These are phyloP conservation scores for Portunus trituberculatus DNA, from an alignment of 1,140 invertebrate species.

Conservation along the genomic window DNA sequence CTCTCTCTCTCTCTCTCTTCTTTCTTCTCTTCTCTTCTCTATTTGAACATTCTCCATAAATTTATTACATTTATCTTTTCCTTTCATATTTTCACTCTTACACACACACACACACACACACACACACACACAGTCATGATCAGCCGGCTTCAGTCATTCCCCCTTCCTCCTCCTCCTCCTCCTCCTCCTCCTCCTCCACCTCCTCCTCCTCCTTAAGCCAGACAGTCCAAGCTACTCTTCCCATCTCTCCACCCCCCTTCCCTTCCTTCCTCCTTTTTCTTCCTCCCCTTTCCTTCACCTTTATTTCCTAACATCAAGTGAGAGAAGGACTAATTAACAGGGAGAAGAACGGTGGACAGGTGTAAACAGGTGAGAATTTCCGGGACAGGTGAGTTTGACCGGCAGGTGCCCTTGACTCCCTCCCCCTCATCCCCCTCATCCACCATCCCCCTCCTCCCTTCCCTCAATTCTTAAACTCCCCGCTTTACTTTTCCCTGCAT, in stretches of 20 bases:
- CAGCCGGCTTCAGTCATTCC: not conserved
- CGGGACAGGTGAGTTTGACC: conserved; percentile 17
- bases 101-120: conserved; percentile 20
- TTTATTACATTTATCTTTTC: not conserved
- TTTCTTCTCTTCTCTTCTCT: not conserved
- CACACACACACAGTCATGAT: not conserved
- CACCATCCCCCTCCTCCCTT: not conserved
- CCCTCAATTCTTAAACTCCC: not conserved
- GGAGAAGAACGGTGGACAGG: not conserved
- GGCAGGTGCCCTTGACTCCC: not conserved
- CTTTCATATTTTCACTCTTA: not conserved
- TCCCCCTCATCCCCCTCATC: too few relatives aligned
- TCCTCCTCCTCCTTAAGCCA: not conserved
- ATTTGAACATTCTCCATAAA: not conserved
- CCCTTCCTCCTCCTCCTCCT: not conserved
- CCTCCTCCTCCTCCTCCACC: not conserved
- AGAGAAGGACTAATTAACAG: not conserved
- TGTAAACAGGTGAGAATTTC: not conserved
- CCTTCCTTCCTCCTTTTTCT: not conserved
- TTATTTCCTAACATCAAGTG: not conserved
- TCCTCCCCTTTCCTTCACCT: too few relatives aligned
- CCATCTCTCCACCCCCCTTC: not conserved
- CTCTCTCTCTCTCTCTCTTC: not conserved
- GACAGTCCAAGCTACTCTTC: too few relatives aligned
- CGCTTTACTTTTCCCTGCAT: not conserved